These are phyloP conservation scores for Microplitis mediator DNA, from an alignment of 1,140 invertebrate species.

Conservation along the genomic window DNA sequence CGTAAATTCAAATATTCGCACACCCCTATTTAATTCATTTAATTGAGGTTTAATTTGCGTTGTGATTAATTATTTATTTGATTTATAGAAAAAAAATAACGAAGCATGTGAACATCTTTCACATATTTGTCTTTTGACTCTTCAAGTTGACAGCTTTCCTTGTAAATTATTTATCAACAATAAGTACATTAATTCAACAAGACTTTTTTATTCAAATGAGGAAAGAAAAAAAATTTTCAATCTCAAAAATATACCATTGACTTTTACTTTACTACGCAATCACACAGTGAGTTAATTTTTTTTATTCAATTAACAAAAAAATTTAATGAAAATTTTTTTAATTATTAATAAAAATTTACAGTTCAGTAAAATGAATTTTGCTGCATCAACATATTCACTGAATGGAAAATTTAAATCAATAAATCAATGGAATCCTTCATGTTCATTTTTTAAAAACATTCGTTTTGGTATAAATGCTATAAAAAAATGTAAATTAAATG, in stretches of 20 bases:
- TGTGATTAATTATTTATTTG: conserved; percentile 25
- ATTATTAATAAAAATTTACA: conserved; percentile 39
- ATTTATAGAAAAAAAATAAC: conserved; percentile 58
- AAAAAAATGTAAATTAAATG: conserved; percentile 62
- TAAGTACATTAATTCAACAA: conserved; percentile 53
- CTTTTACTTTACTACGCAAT: conserved; percentile 62
- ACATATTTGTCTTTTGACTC: conserved; percentile 72
- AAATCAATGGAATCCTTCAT: conserved; percentile 56
- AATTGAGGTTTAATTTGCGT: no score
- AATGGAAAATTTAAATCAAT: conserved; percentile 53
- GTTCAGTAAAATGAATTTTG: conserved; percentile 60
- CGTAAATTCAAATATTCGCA: no score
- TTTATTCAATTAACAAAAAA: neutral
- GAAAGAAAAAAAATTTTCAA: conserved; percentile 59
- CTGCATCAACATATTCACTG: conserved; percentile 51
- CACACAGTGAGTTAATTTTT: conserved; percentile 47
- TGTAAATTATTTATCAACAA: conserved; percentile 58
- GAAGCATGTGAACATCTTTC: conserved; percentile 72
- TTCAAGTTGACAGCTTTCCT: conserved; percentile 63
- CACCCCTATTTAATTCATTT: conserved; percentile 16
- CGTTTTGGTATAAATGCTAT: conserved; percentile 66
- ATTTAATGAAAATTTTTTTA: no score
- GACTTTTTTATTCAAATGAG: conserved; percentile 65
- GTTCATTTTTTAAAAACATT: conserved; percentile 59
- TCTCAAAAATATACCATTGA: conserved; percentile 60